phyloP scores from a whole-genome alignment of 2,113 vertebrate genomes.

The Laticauda colubrina region DNA sequence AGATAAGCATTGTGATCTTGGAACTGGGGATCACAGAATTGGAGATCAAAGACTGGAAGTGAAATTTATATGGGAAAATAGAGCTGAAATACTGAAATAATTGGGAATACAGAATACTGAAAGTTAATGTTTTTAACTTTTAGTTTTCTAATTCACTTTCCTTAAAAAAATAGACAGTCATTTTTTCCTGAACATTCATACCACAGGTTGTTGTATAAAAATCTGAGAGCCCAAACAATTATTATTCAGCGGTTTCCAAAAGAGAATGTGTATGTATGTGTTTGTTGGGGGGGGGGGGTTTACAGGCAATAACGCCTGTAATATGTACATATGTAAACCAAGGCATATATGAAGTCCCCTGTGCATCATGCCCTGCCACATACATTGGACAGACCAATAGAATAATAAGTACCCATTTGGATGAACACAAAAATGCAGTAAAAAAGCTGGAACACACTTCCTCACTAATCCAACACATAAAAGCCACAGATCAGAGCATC shows the following conservation, averaged over 20 bases:
- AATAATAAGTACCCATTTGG: too few relatives aligned
- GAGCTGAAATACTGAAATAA: background rate
- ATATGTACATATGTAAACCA: too few relatives aligned
- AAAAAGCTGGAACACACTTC: too few relatives aligned
- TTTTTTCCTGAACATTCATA: background rate
- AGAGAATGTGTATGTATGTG: background rate
- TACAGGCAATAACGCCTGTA: too few relatives aligned
- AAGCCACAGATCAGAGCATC: too few relatives aligned
- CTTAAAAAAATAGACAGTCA: background rate
- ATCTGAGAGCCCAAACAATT: background rate
- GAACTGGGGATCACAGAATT: conserved; percentile 26
- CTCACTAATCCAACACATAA: too few relatives aligned
- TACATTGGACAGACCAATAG: too few relatives aligned
- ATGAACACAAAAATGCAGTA: too few relatives aligned
- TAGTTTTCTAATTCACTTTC: background rate
- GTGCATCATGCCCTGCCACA: too few relatives aligned
- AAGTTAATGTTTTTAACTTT: background rate
- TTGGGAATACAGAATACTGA: background rate
- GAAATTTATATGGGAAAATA: background rate
- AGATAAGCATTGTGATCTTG: conserved; percentile 38
- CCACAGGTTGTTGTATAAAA: background rate
- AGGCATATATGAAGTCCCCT: too few relatives aligned
- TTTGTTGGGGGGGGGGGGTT: too few relatives aligned
- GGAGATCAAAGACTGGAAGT: background rate
- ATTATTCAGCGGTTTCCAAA: background rate